Evolutionary conservation across 2,797 vertebrate species (phyloP).

Genomic region (Eospalax fontanierii): DNA sequence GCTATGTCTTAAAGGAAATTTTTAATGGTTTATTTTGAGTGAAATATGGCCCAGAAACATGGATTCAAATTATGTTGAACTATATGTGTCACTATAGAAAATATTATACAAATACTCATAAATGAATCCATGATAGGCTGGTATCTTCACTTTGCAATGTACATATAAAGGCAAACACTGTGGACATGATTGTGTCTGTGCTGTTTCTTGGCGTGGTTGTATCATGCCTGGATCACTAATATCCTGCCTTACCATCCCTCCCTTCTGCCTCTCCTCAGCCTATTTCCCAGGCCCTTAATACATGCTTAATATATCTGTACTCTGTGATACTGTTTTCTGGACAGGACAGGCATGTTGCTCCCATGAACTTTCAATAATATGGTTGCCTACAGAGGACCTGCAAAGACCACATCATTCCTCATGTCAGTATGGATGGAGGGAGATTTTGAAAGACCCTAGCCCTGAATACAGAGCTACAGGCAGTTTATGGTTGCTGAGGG

Average conservation of each 20-base stretch:
- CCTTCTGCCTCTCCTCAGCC: background rate
- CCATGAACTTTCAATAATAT: background rate
- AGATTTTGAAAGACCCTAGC: background rate
- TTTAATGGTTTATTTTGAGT: slow-evolving; percentile 17
- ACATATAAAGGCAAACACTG: background rate
- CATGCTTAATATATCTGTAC: background rate
- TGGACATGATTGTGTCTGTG: background rate
- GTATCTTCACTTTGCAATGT: background rate
- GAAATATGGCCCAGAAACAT: background rate
- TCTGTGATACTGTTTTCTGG: background rate
- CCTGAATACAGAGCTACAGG: background rate
- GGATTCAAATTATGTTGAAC: background rate
- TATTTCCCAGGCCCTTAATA: background rate
- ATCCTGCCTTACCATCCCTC: background rate
- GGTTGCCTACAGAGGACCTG: background rate
- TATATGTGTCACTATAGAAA: background rate
- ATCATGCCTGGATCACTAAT: background rate
- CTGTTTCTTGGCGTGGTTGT: background rate
- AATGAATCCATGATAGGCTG: background rate
- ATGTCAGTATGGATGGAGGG: background rate
- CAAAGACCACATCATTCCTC: background rate
- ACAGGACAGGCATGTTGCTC: background rate
- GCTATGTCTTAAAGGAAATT: background rate
- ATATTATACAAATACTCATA: background rate
- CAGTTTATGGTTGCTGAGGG: no score